Base-by-base conservation (phyloP, 2,797 vertebrate genomes). In the Lithobates sylvaticus region DNA sequence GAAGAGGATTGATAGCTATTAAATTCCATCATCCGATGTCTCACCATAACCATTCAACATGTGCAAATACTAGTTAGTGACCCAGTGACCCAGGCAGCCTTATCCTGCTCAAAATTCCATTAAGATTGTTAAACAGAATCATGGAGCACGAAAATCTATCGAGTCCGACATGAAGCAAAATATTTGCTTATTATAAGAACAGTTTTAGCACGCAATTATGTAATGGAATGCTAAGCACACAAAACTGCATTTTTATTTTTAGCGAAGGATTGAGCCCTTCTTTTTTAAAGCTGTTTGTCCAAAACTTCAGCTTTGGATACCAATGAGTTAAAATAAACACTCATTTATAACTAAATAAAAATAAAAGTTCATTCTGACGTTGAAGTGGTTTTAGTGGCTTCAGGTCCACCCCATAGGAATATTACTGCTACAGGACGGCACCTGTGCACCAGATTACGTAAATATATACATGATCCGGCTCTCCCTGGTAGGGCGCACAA, bases 11-110 rank as follows among this genome's bases (percentile, higher is more conserved):
- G 72, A 76, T 54, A 23, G 71, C 81, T 83, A 83, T 76, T 83
- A 83, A 67, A 76, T 75, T 75, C 42, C 81, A 68, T 83, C 73
- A 76, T 67, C 72, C 81, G 36, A 15, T 27, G 10, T 76, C 64
- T 83, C 26, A 54, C 72, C 21, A 26, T 50, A 83, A 69, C 61
- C 72, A 76, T 76, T 83, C 81, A 75, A 75, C 39, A 76, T 83
- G 81, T 76, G 72, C 29, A 83, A 76, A 83, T 83, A 83, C 27
- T 83, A 83, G 81, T 83, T 83, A 68, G 81, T 76, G 81, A 75
- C 81, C 81, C 64, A 10, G 36, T 83, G 81, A 75, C 81, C 72
- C 61, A 36, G 67, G 23, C 58, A 8, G 61, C 12, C 72, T 75
- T 69, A 83, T 76, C 72, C 64, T 67, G 72, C 61, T 83, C 39